phyloP scores from a whole-genome alignment of 2,113 vertebrate genomes.

The Gracilinanus agilis region DNA sequence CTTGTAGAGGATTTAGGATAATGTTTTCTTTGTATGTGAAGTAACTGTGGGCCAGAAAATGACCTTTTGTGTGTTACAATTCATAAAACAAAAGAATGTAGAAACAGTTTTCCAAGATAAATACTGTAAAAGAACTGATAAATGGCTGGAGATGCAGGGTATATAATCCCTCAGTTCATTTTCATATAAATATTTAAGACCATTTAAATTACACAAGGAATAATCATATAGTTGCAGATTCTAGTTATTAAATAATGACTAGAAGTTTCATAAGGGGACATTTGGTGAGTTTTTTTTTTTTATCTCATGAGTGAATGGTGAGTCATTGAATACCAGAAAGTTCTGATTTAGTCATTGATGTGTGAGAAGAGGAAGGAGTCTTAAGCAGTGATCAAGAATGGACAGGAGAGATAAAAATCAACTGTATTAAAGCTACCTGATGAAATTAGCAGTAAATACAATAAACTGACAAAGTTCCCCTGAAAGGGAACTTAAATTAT shows the following conservation, averaged over 20 bases:
- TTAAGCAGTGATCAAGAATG: neutral
- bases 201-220: too few species aligned
- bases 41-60: too few species aligned
- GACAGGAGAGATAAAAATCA: neutral
- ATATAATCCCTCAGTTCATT: neutral
- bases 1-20: too few species aligned
- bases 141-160: neutral
- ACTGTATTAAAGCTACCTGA: neutral
- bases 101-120: neutral
- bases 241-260: neutral
- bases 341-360: neutral
- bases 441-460: neutral
- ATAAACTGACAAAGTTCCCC: neutral
- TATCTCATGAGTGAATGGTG: neutral
- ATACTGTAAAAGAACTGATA: neutral
- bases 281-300: neutral
- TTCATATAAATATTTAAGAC: neutral
- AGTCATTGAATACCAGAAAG: neutral
- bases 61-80: too few species aligned
- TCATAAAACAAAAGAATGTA: too few species aligned
- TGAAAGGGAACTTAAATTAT: too few species aligned
- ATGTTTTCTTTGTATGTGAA: too few species aligned
- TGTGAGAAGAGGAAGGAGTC: neutral
- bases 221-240: neutral
- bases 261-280: neutral